A percentile compares a stretch with the other conserved stretches of the same genome.
Conservation (phyloP, 2,113 vertebrate species). For the Anseranas semipalmata region DNA sequence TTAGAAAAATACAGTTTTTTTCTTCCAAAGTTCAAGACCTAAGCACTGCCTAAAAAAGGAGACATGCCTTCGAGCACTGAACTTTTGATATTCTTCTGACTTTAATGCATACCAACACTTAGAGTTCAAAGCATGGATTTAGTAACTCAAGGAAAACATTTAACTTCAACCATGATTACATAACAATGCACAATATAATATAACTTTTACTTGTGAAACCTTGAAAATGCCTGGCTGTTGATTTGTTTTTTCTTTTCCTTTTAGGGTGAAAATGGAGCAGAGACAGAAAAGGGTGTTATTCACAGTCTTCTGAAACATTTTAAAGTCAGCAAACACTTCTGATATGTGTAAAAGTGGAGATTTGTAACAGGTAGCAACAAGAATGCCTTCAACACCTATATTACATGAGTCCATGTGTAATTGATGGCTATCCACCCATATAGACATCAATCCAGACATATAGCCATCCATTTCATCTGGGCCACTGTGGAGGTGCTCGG, state of each 20-base stretch:
- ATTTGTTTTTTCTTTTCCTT: neutral
- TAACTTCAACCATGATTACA: neutral
- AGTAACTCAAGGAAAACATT: neutral
- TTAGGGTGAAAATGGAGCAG: neutral
- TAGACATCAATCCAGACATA: neutral
- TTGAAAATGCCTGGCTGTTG: neutral
- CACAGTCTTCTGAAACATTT: neutral
- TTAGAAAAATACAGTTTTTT: conserved; percentile 25
- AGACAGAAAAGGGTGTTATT: neutral
- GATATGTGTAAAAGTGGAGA: neutral
- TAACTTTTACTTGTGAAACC: neutral
- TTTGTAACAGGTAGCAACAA: neutral
- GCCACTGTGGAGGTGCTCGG: neutral
- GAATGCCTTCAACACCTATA: neutral
- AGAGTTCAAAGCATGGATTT: conserved; percentile 47
- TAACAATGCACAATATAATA: neutral
- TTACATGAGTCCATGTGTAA: neutral
- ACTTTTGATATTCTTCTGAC: conserved; percentile 40
- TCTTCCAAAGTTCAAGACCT: conserved; percentile 48
- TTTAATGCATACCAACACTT: conserved; percentile 49
- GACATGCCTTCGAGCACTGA: conserved; percentile 24
- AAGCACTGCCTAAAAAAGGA: conserved; percentile 26
- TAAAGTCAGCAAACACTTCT: neutral
- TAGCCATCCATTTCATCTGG: neutral
- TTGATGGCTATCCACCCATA: neutral